phyloP scores from a whole-genome alignment of 2,797 vertebrate species.

The Peromyscus melanophrys region DNA sequence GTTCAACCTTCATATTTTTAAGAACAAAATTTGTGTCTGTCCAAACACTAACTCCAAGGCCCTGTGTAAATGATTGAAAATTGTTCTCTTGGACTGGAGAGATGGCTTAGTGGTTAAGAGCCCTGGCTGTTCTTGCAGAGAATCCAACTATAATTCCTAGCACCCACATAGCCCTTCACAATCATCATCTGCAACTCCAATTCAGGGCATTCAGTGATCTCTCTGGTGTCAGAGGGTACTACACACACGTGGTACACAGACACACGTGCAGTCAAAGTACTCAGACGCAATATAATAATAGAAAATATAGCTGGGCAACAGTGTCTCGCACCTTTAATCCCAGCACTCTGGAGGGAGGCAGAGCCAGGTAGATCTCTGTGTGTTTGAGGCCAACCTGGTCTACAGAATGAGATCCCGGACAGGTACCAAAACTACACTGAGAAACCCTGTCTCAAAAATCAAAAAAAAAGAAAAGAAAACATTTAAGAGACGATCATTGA shows the following conservation, averaged over 20 bases:
- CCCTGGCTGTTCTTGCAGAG: background rate
- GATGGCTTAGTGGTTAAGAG: background rate
- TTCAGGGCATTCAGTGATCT: background rate
- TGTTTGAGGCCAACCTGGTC: too few relatives aligned
- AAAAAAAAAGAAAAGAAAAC: background rate
- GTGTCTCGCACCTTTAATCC: too few relatives aligned
- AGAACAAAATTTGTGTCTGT: background rate
- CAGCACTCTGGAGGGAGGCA: too few relatives aligned
- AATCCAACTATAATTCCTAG: background rate
- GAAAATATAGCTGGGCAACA: too few relatives aligned
- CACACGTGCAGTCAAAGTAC: background rate
- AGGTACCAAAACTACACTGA: too few relatives aligned
- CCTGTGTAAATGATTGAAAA: background rate
- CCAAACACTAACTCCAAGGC: background rate
- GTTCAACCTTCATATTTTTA: constrained; percentile 25
- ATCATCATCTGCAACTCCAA: background rate
- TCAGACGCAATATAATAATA: background rate
- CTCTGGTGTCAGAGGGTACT: background rate
- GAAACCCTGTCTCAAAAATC: too few relatives aligned
- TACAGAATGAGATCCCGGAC: too few relatives aligned
- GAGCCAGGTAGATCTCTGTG: too few relatives aligned
- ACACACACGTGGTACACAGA: background rate
- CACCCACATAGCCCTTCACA: background rate
- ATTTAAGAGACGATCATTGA: background rate
- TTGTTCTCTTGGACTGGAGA: background rate